Evolutionary conservation across 1,140 invertebrate species (phyloP).

Genomic region (Paramacrobiotus metropolitanus): DNA sequence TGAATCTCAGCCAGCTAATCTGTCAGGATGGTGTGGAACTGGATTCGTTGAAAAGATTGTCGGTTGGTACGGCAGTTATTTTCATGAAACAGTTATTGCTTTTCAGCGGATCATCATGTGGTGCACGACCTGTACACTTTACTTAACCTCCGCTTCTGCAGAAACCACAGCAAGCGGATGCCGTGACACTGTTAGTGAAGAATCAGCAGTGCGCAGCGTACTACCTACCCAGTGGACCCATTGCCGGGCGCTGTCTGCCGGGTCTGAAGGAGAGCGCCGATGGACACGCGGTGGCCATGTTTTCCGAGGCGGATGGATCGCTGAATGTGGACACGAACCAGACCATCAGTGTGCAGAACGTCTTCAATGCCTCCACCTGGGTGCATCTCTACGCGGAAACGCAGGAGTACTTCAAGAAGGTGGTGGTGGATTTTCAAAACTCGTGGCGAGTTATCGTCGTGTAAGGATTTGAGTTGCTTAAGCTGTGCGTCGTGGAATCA

Average conservation of each 20-base stretch:
- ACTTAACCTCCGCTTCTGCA: too few species aligned
- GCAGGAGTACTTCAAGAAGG: constrained; percentile 23
- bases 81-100: too few species aligned
- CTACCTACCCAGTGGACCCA: neutral
- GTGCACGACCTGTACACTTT: too few species aligned
- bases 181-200: too few species aligned
- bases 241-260: neutral
- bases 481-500: constrained; percentile 11
- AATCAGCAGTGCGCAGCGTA: constrained; percentile 1
- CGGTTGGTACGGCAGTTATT: too few species aligned
- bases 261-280: neutral
- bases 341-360: neutral
- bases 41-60: too few species aligned
- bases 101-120: too few species aligned
- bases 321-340: neutral
- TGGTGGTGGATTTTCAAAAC: constrained; percentile 47
- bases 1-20: too few species aligned
- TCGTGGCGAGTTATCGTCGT: constrained; percentile 41
- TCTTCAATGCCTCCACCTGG: neutral
- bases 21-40: too few species aligned
- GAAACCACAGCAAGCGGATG: too few species aligned
- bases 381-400: neutral
- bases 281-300: neutral
- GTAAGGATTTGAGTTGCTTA: constrained; percentile 18
- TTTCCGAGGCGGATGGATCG: neutral